Evolutionary conservation across 2,888 invertebrate genomes (phyloP).

Genomic region (Drosophila buzzatii): DNA sequence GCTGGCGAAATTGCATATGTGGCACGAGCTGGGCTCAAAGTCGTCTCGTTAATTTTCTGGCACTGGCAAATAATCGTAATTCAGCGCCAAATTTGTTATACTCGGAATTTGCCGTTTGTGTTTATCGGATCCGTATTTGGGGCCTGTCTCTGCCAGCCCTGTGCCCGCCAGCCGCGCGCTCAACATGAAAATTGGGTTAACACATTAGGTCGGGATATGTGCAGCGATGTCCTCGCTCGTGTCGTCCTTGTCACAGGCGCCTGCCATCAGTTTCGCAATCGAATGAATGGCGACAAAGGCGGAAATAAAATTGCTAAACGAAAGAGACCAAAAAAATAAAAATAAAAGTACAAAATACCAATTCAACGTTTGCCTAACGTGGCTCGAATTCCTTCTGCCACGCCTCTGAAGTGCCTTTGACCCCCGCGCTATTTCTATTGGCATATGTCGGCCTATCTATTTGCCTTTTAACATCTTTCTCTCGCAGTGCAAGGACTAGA

Average conservation of each 20-base stretch:
- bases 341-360: slow-evolving; percentile 30
- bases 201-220: slow-evolving; percentile 61
- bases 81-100: slow-evolving; percentile 58
- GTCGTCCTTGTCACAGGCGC: slow-evolving; percentile 37
- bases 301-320: slow-evolving; percentile 78
- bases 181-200: slow-evolving; percentile 73
- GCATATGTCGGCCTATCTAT: slow-evolving; percentile 62
- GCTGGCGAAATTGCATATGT: slow-evolving; percentile 32
- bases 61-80: slow-evolving; percentile 48
- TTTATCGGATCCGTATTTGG: slow-evolving; percentile 46
- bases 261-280: slow-evolving; percentile 66
- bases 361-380: slow-evolving; percentile 43
- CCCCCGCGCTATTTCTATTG: too few relatives aligned
- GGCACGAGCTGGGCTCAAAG: slow-evolving; percentile 16
- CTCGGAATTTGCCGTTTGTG: slow-evolving; percentile 39
- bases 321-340: slow-evolving; percentile 19
- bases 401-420: background rate
- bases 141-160: slow-evolving; percentile 6
- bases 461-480: slow-evolving; percentile 61
- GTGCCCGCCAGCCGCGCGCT: slow-evolving; percentile 30
- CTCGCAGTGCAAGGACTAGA: slow-evolving; percentile 7
- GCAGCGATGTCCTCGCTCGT: slow-evolving; percentile 24
- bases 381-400: slow-evolving; percentile 19
- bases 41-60: slow-evolving; percentile 42
- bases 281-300: slow-evolving; percentile 77